Evolutionary conservation across 2,888 invertebrate genomes (phyloP), one percentile per base, ranked within the genome.

Genomic region (Drosophila suboccidentalis): DNA sequence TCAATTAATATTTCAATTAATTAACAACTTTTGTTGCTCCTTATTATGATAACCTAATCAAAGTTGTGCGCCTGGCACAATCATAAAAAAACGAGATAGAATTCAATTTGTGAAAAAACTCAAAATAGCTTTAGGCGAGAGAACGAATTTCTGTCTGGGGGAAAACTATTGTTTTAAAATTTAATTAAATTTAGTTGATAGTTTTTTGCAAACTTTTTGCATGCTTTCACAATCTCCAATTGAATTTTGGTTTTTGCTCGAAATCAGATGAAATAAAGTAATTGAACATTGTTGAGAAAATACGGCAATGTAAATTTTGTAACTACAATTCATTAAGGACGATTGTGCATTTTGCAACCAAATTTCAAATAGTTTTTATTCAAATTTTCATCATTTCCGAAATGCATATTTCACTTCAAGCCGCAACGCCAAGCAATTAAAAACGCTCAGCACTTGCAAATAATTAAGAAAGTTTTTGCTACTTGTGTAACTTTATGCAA

Each of bases 401-500:
- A 36, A 50, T 19, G 36, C 10, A 43, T 41, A 29, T 44, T 43
- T 43, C 19, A 19, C 11, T 36, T 49, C 3, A 34, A 29, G 32
- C 17, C 36, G 38, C 43, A 38, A 8, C 6, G 47, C 13, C 29
- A 71, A 65, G 66, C 64, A 60, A 80, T 76, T 78, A 58, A 67
- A 64, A 67, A 53, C 34, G 41, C 19, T 15, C 29, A 10, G 15
- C 41, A 26, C 43, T 47, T 41, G 38, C 36, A 26, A 39, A 32
- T 59, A 70, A 73, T 78, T 74, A 70, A 60, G 26, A 69, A 68
- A 79, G 60, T 64, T 77, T 34, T 29, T 49, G 55, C 47, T 43
- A 55, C 38, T 54, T 60, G 41, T 22, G 29, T 44, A 46, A 22
- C 41, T 54, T 55, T 47, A 19, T 15, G 9, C 29, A 15, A 32